These are phyloP conservation scores for Ormyrus thymus DNA, from an alignment of 2,888 invertebrate species.

Conservation along the genomic window DNA sequence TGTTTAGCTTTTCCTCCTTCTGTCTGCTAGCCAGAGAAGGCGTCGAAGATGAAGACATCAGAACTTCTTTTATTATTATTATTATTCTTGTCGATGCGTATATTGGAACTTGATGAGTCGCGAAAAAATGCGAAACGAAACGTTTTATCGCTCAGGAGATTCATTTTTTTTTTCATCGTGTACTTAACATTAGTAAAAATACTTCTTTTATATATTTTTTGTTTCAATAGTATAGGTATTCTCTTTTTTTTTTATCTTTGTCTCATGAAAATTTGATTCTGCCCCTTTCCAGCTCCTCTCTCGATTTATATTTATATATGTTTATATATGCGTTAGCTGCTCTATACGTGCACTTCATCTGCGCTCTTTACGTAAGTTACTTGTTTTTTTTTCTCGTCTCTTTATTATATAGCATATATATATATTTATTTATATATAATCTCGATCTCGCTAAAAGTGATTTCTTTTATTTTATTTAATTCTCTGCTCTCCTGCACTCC, in stretches of 20 bases:
- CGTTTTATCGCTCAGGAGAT: slow-evolving; percentile 38
- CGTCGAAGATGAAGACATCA: slow-evolving; percentile 44
- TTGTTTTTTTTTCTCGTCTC: slow-evolving; percentile 8
- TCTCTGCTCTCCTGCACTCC: slow-evolving; percentile 1
- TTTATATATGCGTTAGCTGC: slow-evolving; percentile 31
- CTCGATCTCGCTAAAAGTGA: slow-evolving; percentile 24
- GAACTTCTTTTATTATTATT: slow-evolving; percentile 37
- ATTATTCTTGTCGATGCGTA: slow-evolving; percentile 45
- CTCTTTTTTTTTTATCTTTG: slow-evolving; percentile 31
- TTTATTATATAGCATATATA: neutral
- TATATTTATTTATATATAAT: slow-evolving; percentile 26
- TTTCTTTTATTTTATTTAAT: neutral
- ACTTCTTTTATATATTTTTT: slow-evolving; percentile 44
- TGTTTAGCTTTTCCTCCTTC: neutral
- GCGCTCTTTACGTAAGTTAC: slow-evolving; percentile 1
- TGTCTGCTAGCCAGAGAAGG: slow-evolving; percentile 19
- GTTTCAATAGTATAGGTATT: slow-evolving; percentile 39
- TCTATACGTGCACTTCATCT: slow-evolving; percentile 32
- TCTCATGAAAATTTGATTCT: slow-evolving; percentile 47
- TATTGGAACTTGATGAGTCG: slow-evolving; percentile 51
- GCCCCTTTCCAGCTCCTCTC: slow-evolving; percentile 15
- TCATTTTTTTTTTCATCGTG: slow-evolving; percentile 30
- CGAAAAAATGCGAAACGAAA: slow-evolving; percentile 46
- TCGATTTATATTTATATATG: slow-evolving; percentile 20
- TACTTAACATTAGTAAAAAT: slow-evolving; percentile 56